These are phyloP conservation scores for Torymus tubicola DNA, from an alignment of 2,888 invertebrate species.

Conservation along the genomic window DNA sequence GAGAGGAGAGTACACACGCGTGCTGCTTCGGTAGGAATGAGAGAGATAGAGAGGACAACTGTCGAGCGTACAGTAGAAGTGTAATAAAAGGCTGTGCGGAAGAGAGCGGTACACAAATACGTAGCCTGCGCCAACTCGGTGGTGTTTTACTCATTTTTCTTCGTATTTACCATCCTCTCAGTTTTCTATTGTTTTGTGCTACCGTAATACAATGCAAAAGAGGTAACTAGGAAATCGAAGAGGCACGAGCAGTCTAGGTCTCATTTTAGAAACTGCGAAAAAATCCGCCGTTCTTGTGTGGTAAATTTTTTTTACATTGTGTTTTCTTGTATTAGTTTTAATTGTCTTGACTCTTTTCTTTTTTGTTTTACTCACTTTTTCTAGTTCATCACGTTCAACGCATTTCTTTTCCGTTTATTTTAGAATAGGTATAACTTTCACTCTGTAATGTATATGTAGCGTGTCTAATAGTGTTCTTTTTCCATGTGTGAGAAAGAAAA, in stretches of 20 bases:
- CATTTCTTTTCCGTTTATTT: conserved; percentile 32
- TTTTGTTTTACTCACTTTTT: conserved; percentile 11
- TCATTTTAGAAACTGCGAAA: background rate
- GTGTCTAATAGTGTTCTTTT: background rate
- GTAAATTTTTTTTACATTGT: conserved; percentile 6
- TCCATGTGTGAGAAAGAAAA: background rate
- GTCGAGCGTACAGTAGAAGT: no score
- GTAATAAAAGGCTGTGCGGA: no score
- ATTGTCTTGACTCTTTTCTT: background rate
- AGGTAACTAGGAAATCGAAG: background rate
- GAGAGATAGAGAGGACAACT: no score
- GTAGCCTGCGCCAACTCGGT: background rate
- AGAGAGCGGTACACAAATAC: background rate
- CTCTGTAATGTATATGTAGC: conserved; percentile 1
- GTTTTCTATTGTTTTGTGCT: background rate
- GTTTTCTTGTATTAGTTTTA: background rate
- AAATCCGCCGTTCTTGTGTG: background rate
- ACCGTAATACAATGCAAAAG: background rate
- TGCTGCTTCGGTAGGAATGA: no score
- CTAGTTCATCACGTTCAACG: conserved; percentile 10
- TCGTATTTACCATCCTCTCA: background rate
- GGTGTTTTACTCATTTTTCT: conserved; percentile 13
- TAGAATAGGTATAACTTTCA: conserved; percentile 2
- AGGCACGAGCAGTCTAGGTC: background rate
- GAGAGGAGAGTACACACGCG: background rate